These are phyloP conservation scores for Halocaridina rubra DNA, from an alignment of 2,888 invertebrate species.

Conservation along the genomic window DNA sequence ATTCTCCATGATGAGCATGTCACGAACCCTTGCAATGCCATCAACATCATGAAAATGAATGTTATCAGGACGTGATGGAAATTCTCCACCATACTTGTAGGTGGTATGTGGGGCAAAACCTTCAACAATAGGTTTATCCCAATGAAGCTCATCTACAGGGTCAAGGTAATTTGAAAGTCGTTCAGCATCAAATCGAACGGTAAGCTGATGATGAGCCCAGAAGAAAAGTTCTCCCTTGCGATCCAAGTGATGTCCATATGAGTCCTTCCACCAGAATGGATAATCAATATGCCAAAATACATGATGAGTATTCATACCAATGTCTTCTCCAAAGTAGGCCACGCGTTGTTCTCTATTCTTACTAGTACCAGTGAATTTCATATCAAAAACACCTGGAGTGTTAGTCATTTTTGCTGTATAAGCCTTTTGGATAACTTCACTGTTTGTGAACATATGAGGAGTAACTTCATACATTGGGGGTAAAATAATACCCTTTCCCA, in stretches of 20 bases:
- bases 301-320: slow-evolving; percentile 77
- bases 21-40: slow-evolving; percentile 63
- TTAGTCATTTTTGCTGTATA: slow-evolving; percentile 65
- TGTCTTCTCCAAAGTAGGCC: slow-evolving; percentile 80
- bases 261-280: slow-evolving; percentile 61
- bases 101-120: slow-evolving; percentile 75
- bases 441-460: slow-evolving; percentile 76
- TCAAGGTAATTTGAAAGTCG: slow-evolving; percentile 65
- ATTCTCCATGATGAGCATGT: slow-evolving; percentile 70
- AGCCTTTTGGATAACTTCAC: slow-evolving; percentile 73
- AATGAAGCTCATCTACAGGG: slow-evolving; percentile 64
- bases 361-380: slow-evolving; percentile 66
- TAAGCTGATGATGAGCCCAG: slow-evolving; percentile 71
- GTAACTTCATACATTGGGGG: slow-evolving; percentile 78
- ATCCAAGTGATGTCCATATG: slow-evolving; percentile 60
- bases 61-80: slow-evolving; percentile 65
- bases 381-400: slow-evolving; percentile 65
- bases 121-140: slow-evolving; percentile 66
- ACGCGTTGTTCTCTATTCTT: slow-evolving; percentile 74
- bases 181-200: slow-evolving; percentile 70
- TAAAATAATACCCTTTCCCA: slow-evolving; percentile 71
- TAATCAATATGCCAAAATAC: slow-evolving; percentile 65
- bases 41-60: slow-evolving; percentile 65
- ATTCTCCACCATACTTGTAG: slow-evolving; percentile 75
- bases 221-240: slow-evolving; percentile 69